phyloP scores from a whole-genome alignment of 2,888 invertebrate genomes.

The Leptarthrus brevirostris region DNA sequence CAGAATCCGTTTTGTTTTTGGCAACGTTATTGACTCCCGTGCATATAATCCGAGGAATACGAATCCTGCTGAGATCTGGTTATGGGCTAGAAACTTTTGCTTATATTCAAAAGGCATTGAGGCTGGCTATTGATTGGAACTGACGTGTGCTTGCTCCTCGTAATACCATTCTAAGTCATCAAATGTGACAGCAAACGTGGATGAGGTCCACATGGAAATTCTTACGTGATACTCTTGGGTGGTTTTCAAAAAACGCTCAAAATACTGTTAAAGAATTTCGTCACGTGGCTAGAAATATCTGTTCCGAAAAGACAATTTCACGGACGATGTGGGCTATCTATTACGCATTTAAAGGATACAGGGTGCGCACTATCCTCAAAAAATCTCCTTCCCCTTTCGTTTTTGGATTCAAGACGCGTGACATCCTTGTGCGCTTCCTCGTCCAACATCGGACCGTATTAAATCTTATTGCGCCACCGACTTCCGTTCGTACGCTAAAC shows the following conservation, averaged over 20 bases:
- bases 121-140: no score
- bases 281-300: no score
- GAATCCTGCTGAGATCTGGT: conserved; percentile 14
- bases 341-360: conserved; percentile 35
- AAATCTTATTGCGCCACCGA: conserved; percentile 30
- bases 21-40: conserved; percentile 8
- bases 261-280: no score
- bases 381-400: conserved; percentile 19
- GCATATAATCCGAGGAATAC: conserved; percentile 21
- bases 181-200: no score
- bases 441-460: background rate
- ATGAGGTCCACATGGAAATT: no score
- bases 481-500: conserved; percentile 37
- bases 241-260: no score
- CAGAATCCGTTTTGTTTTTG: background rate
- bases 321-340: background rate
- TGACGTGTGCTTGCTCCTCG: no score
- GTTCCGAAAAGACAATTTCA: no score
- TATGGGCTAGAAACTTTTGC: no score
- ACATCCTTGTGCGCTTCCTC: conserved; percentile 48
- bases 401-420: conserved; percentile 51
- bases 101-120: no score
- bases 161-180: no score
- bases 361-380: conserved; percentile 15
- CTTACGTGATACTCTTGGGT: no score